These are phyloP conservation scores for Cyphomyrus discorhynchus DNA, from an alignment of 2,113 vertebrate species.

Conservation along the genomic window DNA sequence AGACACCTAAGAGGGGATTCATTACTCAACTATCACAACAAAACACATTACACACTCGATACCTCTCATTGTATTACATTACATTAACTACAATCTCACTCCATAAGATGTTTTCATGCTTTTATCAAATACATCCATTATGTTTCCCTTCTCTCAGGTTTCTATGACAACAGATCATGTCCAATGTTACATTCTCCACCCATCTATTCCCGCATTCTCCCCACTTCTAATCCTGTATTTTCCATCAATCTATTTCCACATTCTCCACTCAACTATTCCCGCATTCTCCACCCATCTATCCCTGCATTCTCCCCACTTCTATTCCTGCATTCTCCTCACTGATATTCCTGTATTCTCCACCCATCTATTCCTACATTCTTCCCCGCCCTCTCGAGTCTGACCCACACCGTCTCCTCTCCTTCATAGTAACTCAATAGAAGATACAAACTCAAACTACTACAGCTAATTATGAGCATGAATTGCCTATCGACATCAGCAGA, in stretches of 20 bases:
- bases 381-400: background rate
- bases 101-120: background rate
- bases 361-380: background rate
- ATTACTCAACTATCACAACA: background rate
- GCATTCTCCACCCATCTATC: background rate
- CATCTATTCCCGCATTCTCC: background rate
- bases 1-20: constrained; percentile 52
- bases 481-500: background rate
- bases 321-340: background rate
- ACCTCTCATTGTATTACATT: background rate
- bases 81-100: background rate
- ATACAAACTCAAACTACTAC: background rate
- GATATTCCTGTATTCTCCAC: background rate
- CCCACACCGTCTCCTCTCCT: background rate
- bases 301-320: background rate
- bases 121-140: background rate
- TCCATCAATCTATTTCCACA: background rate
- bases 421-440: background rate
- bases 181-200: background rate
- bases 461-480: background rate
- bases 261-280: too few species aligned
- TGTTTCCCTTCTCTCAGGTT: background rate
- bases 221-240: background rate
- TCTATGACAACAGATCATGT: background rate
- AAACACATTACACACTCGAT: background rate